These are phyloP conservation scores for Phortica okadai DNA, from an alignment of 2,888 invertebrate species.

Conservation along the genomic window DNA sequence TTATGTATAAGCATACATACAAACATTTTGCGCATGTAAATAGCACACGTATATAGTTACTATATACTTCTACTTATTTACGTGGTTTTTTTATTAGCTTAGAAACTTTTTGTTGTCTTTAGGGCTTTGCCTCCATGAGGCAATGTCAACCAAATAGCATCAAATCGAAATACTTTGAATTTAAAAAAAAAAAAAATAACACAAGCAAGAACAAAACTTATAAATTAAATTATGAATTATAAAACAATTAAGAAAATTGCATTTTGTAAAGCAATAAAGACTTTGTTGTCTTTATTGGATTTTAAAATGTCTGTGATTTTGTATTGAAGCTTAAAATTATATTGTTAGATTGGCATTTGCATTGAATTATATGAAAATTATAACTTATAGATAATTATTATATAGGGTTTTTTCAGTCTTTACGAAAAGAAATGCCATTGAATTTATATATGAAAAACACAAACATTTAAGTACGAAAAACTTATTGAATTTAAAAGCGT, in stretches of 20 bases:
- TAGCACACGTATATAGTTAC: neutral
- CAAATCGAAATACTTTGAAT: constrained; percentile 12
- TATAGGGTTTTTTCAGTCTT: neutral
- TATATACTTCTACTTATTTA: constrained; percentile 2
- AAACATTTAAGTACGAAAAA: neutral
- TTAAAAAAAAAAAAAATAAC: constrained; percentile 10
- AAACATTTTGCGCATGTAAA: constrained; percentile 27
- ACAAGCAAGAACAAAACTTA: neutral
- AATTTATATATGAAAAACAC: neutral
- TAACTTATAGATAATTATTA: constrained; percentile 13
- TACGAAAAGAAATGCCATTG: constrained; percentile 24
- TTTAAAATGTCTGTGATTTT: constrained; percentile 62
- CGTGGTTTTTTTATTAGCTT: neutral
- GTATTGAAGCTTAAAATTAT: constrained; percentile 46
- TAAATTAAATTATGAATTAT: neutral
- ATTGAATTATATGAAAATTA: constrained; percentile 14
- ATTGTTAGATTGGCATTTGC: constrained; percentile 46
- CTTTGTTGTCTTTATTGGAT: constrained; percentile 32
- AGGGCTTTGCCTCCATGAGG: constrained; percentile 15
- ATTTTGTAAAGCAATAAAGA: neutral
- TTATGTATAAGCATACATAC: constrained; percentile 30
- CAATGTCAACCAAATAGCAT: neutral
- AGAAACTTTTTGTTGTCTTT: neutral
- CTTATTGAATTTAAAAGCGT: constrained; percentile 20
- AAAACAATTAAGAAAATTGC: neutral